Evolutionary conservation across 2,113 vertebrate genomes (phyloP).

Genomic region (Perca schrenkii): DNA sequence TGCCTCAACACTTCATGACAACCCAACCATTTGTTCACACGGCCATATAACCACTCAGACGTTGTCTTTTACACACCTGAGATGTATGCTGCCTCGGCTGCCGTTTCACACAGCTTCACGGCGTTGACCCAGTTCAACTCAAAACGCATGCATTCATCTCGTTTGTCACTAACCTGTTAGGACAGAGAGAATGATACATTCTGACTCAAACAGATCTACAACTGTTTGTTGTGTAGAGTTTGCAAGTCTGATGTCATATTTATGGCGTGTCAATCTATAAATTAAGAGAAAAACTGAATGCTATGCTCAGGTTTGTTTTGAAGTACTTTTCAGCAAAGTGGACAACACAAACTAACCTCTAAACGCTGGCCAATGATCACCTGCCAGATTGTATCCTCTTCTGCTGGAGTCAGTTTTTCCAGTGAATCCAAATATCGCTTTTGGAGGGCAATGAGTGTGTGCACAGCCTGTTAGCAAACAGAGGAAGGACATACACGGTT

Average conservation of each 20-base stretch:
- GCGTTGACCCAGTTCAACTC: slow-evolving; percentile 81
- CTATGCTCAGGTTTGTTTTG: background rate
- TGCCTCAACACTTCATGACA: slow-evolving; percentile 7
- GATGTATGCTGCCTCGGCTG: slow-evolving; percentile 80
- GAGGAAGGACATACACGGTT: background rate
- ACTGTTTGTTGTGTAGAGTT: too few relatives aligned
- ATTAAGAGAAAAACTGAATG: background rate
- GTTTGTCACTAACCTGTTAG: slow-evolving; percentile 77
- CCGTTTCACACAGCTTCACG: slow-evolving; percentile 79
- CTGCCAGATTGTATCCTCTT: slow-evolving; percentile 86
- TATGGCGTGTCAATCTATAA: background rate
- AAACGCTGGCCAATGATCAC: slow-evolving; percentile 84
- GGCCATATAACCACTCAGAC: background rate
- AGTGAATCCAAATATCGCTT: slow-evolving; percentile 79
- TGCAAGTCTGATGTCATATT: slow-evolving; percentile 4
- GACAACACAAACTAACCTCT: slow-evolving; percentile 67
- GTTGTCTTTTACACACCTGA: slow-evolving; percentile 75
- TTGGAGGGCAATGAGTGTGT: slow-evolving; percentile 84
- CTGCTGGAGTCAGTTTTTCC: slow-evolving; percentile 75
- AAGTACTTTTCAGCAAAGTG: background rate
- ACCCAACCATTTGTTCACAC: background rate
- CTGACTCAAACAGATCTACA: background rate
- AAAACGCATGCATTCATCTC: slow-evolving; percentile 77
- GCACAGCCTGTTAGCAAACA: slow-evolving; percentile 78
- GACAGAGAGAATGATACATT: slow-evolving; percentile 11